A percentile compares a stretch with the other conserved stretches of the same genome.
Conservation (phyloP, 2,888 invertebrate species). For the Cinara cedri region DNA sequence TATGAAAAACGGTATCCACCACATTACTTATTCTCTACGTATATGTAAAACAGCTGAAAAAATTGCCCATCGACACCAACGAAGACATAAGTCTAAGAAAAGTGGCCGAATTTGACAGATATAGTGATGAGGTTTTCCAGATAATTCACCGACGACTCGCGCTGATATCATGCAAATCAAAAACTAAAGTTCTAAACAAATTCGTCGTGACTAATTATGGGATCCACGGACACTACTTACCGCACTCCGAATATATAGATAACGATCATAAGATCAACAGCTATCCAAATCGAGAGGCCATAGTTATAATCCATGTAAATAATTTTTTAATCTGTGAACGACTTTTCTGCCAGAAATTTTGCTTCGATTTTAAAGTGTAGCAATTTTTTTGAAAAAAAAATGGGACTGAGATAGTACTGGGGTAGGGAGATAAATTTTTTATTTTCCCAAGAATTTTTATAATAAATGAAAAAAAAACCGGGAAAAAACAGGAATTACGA, state of each 20-base stretch:
- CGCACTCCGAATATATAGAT: neutral
- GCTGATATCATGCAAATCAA: neutral
- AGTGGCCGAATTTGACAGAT: neutral
- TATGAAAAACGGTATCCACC: no score
- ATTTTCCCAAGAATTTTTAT: no score
- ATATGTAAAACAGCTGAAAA: constrained; percentile 5
- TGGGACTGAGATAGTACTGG: no score
- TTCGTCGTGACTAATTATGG: constrained; percentile 40
- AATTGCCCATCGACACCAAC: constrained; percentile 7
- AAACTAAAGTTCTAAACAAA: neutral
- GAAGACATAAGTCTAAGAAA: constrained; percentile 27
- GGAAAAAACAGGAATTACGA: no score
- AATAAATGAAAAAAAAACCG: no score
- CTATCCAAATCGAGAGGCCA: neutral
- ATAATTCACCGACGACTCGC: neutral
- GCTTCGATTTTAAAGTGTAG: no score
- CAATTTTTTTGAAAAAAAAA: no score
- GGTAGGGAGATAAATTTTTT: no score
- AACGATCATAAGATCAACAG: constrained; percentile 18
- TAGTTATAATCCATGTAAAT: constrained; percentile 22
- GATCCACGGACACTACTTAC: constrained; percentile 18
- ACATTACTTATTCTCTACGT: neutral
- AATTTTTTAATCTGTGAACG: no score
- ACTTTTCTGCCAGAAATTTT: no score
- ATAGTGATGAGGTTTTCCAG: neutral